These are phyloP conservation scores for Hetaerina americana DNA, from an alignment of 1,140 invertebrate species.

Conservation along the genomic window DNA sequence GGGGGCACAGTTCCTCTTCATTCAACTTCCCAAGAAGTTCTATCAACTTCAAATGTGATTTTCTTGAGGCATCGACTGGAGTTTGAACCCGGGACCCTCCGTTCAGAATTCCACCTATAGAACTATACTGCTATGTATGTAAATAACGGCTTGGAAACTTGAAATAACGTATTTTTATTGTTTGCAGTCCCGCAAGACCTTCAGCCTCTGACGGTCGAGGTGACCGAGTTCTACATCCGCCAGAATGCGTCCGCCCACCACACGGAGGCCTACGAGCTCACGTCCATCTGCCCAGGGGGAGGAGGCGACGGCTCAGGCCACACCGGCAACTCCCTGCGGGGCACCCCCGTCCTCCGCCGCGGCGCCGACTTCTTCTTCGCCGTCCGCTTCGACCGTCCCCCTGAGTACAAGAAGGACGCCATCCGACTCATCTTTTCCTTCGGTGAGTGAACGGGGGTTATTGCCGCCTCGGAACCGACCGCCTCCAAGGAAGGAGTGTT, in stretches of 20 bases:
- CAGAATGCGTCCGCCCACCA: slow-evolving; percentile 48
- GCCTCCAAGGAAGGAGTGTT: no score
- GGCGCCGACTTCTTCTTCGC: slow-evolving; percentile 48
- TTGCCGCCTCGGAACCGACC: slow-evolving; percentile 23
- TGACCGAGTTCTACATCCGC: slow-evolving; percentile 43
- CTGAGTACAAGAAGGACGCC: slow-evolving; percentile 36
- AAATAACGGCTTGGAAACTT: no score
- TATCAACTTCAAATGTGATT: no score
- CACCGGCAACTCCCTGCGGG: background rate
- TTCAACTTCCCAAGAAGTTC: no score
- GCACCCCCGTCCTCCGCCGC: slow-evolving; percentile 41
- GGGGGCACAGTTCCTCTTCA: no score
- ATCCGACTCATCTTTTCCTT: slow-evolving; percentile 44
- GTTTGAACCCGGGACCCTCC: no score
- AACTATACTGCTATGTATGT: no score
- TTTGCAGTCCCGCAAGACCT: slow-evolving; percentile 2
- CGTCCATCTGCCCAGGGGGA: slow-evolving; percentile 33
- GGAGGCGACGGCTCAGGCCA: no score
- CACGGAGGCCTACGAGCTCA: slow-evolving; percentile 45
- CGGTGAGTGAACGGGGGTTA: slow-evolving; percentile 32
- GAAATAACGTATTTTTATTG: no score
- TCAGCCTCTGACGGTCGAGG: slow-evolving; percentile 32
- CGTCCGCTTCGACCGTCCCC: slow-evolving; percentile 39
- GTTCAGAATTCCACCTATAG: no score
- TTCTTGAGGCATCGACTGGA: no score